Percentiles rank a stretch among this genome's conserved stretches.
Evolutionary conservation across 92 coral and sea anemone species (phyloP).

Genomic region (Ricordea florida): DNA sequence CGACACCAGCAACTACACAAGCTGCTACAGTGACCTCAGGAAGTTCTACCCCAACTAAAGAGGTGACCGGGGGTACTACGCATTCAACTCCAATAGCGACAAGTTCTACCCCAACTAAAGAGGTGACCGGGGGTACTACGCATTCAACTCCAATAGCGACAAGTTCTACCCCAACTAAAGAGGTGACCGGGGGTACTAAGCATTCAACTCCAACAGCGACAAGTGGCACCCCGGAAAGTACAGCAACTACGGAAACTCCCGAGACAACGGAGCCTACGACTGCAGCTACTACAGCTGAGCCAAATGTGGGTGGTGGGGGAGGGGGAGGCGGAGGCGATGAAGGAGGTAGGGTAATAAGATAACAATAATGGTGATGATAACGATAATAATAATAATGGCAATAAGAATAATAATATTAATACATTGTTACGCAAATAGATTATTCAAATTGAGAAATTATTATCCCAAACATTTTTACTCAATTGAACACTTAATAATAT

Average conservation of each 20-base stretch:
- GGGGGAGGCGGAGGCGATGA: background rate
- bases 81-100: background rate
- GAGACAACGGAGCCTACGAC: background rate
- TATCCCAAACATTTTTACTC: too few relatives aligned
- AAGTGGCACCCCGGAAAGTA: background rate
- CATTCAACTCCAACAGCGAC: background rate
- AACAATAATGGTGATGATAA: too few relatives aligned
- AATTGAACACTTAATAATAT: too few relatives aligned
- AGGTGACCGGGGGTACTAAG: too few relatives aligned
- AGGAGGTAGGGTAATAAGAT: too few relatives aligned
- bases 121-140: background rate
- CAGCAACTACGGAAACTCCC: background rate
- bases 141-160: background rate
- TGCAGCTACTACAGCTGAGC: background rate
- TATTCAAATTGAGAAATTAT: too few relatives aligned
- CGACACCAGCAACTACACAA: background rate
- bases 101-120: background rate
- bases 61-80: background rate
- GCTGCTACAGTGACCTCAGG: background rate
- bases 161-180: too few relatives aligned
- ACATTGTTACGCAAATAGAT: too few relatives aligned
- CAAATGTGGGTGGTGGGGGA: background rate
- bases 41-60: background rate
- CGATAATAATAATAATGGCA: too few relatives aligned
- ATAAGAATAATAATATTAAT: too few relatives aligned